Percentiles rank a stretch among this genome's conserved stretches.
These are phyloP conservation scores for Hirundichthys speculiger DNA, from an alignment of 2,113 vertebrate species.

Conservation along the genomic window DNA sequence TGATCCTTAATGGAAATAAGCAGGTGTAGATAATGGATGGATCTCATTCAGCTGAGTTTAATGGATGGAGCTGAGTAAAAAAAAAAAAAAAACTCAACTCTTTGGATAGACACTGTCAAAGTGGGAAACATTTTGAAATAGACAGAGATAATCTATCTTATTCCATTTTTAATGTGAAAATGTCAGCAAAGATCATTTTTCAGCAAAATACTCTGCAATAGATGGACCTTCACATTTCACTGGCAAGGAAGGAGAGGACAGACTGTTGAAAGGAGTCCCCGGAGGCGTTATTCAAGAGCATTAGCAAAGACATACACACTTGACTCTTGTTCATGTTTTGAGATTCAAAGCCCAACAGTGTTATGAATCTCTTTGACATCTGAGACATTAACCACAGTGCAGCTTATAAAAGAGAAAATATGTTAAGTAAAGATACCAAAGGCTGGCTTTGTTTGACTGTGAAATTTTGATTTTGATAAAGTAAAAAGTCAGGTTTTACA, in stretches of 20 bases:
- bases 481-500: constrained; percentile 5
- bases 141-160: constrained; percentile 14
- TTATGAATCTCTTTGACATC: constrained; percentile 57
- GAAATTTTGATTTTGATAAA: constrained; percentile 29
- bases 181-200: constrained; percentile 44
- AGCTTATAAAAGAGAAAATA: constrained; percentile 40
- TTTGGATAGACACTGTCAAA: background rate
- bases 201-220: constrained; percentile 39
- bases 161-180: constrained; percentile 21
- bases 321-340: constrained; percentile 67
- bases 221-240: constrained; percentile 56
- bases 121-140: constrained; percentile 6
- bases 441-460: constrained; percentile 17
- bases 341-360: constrained; percentile 57
- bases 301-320: constrained; percentile 66
- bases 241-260: constrained; percentile 51
- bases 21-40: too few species aligned
- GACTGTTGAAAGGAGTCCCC: constrained; percentile 60
- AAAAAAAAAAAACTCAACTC: constrained; percentile 2
- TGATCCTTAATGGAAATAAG: too few species aligned
- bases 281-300: constrained; percentile 62
- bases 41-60: too few species aligned
- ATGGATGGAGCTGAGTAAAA: constrained; percentile 11
- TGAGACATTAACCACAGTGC: constrained; percentile 45
- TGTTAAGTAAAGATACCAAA: constrained; percentile 32